phyloP scores from a whole-genome alignment of 30 jellyfish, hydroid and myxozoan genomes.

The Turritopsis rubra region DNA sequence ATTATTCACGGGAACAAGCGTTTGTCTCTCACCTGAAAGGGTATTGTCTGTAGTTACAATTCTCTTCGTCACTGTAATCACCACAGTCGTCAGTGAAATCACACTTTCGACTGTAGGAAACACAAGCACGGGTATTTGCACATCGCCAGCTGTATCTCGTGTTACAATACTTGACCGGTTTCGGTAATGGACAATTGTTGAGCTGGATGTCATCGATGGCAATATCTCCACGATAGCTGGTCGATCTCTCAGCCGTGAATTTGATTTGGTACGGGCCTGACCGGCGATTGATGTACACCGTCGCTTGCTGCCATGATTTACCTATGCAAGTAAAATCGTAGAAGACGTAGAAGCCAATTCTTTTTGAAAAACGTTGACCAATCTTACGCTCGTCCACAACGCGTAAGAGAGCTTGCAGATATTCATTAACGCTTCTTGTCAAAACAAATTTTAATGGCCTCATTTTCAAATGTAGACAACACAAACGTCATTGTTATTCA shows the following conservation, averaged over 20 bases:
- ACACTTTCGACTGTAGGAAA: constrained; percentile 46
- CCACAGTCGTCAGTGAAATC: constrained; percentile 98
- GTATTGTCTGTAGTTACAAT: constrained; percentile 54
- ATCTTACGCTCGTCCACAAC: too few species aligned
- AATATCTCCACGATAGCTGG: constrained; percentile 83
- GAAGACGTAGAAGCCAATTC: too few species aligned
- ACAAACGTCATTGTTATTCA: too few species aligned
- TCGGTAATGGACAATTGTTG: constrained; percentile 75
- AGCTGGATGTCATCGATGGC: constrained; percentile 89
- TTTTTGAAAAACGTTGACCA: too few species aligned
- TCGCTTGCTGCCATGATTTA: constrained; percentile 75
- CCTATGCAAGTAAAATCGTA: constrained; percentile 32
- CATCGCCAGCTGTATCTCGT: constrained; percentile 57
- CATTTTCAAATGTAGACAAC: too few species aligned
- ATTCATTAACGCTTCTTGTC: too few species aligned
- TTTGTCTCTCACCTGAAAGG: constrained; percentile 56
- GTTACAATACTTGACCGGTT: constrained; percentile 61
- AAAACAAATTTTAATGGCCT: too few species aligned
- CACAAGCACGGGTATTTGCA: constrained; percentile 67
- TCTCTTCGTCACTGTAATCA: constrained; percentile 80
- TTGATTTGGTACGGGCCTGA: constrained; percentile 55
- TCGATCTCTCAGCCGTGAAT: constrained; percentile 79
- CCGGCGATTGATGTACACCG: constrained; percentile 75
- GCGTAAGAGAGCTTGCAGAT: too few species aligned
- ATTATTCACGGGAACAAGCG: background rate